phyloP scores from a whole-genome alignment of 1,140 invertebrate genomes.

The Contarinia nasturtii region DNA sequence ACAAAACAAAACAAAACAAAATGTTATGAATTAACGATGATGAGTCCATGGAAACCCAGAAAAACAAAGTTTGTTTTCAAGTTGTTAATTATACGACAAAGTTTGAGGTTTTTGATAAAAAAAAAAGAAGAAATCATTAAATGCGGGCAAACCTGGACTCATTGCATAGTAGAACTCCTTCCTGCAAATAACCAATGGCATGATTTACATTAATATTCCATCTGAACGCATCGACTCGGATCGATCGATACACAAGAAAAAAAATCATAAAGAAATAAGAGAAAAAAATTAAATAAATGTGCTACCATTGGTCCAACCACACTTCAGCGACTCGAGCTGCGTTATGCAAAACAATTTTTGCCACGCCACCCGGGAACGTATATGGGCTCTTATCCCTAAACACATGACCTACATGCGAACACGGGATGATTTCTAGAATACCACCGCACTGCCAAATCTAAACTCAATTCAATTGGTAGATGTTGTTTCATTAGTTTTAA shows the following conservation, averaged over 20 bases:
- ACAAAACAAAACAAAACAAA: too few species aligned
- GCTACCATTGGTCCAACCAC: slow-evolving; percentile 91
- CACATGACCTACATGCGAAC: slow-evolving; percentile 93
- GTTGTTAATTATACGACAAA: not conserved
- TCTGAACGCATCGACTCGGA: too few species aligned
- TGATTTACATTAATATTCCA: too few species aligned
- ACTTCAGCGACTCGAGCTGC: slow-evolving; percentile 90
- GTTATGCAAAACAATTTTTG: slow-evolving; percentile 90
- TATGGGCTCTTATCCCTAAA: slow-evolving; percentile 99
- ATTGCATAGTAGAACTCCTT: slow-evolving; percentile 96
- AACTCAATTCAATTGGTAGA: slow-evolving; percentile 9
- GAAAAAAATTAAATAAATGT: not conserved
- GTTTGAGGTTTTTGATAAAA: too few species aligned
- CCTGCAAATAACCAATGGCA: not conserved
- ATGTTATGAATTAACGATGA: too few species aligned
- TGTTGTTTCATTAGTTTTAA: not conserved
- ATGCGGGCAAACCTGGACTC: slow-evolving; percentile 75
- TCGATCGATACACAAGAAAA: too few species aligned
- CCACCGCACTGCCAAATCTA: slow-evolving; percentile 98
- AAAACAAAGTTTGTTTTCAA: not conserved
- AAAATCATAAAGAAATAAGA: too few species aligned
- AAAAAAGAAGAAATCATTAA: not conserved
- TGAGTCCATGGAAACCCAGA: too few species aligned
- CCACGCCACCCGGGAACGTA: slow-evolving; percentile 96
- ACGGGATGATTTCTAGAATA: slow-evolving; percentile 85